Percentiles rank a stretch among this genome's conserved stretches.
Evolutionary conservation across 2,113 vertebrate species (phyloP).

Genomic region (Mormyrus lacerda): DNA sequence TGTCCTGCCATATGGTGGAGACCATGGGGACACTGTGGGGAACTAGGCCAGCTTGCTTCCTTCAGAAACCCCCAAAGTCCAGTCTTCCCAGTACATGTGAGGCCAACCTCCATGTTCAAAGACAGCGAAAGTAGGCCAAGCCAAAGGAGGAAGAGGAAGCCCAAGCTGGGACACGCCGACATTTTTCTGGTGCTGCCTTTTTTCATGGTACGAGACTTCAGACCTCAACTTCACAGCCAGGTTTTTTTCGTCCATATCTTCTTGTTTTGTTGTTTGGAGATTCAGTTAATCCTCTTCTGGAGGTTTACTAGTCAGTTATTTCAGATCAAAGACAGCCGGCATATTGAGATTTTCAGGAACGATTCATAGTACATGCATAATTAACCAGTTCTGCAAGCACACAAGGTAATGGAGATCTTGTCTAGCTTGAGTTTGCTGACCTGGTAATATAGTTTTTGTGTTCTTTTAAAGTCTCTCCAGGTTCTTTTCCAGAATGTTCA

Average conservation of each 20-base stretch:
- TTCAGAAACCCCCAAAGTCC: conserved; percentile 22
- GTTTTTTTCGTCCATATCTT: not conserved
- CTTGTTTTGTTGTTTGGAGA: not conserved
- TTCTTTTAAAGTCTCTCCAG: not conserved
- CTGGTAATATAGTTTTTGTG: not conserved
- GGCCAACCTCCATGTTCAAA: conserved; percentile 5
- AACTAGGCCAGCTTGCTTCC: conserved; percentile 38
- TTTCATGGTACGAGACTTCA: not conserved
- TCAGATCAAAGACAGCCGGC: not conserved
- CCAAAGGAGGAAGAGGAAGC: conserved; percentile 24
- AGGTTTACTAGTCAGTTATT: not conserved
- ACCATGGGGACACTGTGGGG: conserved; percentile 32
- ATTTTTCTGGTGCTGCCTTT: not conserved
- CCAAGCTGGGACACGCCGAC: conserved; percentile 28
- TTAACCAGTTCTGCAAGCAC: not conserved
- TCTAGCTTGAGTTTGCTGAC: not conserved
- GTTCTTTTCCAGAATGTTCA: not conserved
- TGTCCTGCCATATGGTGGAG: conserved; percentile 41
- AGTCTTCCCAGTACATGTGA: not conserved
- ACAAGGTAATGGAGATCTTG: not conserved
- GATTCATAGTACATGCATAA: not conserved
- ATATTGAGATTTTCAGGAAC: not conserved
- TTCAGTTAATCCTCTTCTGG: not conserved
- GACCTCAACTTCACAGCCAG: not conserved
- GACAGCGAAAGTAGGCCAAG: conserved; percentile 39